These are phyloP conservation scores for Saimiri boliviensis DNA, from an alignment of 2,113 vertebrate genomes.

Conservation along the genomic window DNA sequence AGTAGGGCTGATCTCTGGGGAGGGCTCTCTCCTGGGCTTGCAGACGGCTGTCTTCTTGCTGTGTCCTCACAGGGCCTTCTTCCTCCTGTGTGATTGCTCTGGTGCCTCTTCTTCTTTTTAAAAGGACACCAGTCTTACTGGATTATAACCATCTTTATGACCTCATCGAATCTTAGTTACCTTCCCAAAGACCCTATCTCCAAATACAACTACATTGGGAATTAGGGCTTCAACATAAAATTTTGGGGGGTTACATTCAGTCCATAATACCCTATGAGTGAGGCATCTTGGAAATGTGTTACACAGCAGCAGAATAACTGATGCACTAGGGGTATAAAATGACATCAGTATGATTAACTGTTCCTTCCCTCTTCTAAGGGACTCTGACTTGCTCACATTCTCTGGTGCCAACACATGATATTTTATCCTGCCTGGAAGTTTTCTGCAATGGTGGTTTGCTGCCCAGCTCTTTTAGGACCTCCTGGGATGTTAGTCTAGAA, in stretches of 20 bases:
- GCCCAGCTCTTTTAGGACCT: neutral
- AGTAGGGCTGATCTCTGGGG: too few relatives aligned
- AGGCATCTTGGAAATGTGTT: neutral
- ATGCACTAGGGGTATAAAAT: neutral
- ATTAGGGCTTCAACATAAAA: neutral
- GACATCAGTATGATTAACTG: neutral
- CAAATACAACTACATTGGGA: neutral
- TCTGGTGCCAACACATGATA: neutral
- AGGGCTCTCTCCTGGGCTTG: neutral
- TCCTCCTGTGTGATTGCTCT: neutral
- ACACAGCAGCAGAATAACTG: neutral
- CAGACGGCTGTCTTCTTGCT: neutral
- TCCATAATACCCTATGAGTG: neutral
- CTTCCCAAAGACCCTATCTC: neutral
- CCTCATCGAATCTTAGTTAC: neutral
- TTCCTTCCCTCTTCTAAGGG: neutral
- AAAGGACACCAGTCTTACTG: neutral
- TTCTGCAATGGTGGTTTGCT: neutral
- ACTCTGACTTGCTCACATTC: neutral
- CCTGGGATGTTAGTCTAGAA: neutral
- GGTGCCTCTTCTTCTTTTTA: neutral
- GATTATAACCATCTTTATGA: neutral
- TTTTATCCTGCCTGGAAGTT: neutral
- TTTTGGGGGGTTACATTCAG: neutral
- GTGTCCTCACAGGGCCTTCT: neutral